Evolutionary conservation across 2,888 invertebrate genomes (phyloP), one percentile per base, ranked within the genome.

Genomic region (Pinctada fucata): DNA sequence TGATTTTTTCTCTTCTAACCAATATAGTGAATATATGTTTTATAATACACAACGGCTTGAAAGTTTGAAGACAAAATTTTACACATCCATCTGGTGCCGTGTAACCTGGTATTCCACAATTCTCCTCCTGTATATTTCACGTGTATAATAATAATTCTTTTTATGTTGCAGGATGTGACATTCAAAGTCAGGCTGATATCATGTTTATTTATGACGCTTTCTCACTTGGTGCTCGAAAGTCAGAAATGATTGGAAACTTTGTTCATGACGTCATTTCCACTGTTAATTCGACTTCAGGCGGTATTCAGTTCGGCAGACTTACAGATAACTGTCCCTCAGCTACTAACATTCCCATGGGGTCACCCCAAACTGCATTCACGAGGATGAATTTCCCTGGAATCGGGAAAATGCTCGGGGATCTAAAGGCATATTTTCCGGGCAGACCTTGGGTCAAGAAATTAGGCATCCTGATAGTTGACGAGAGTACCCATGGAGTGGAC

Each of bases 401-500:
- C 49, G 78, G 84, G 1, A 72, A 79, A 31, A 66, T 86, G 72
- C 82, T 86, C 1, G 70, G 76, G 2, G 81, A 80, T 67, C 63
- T 86, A 65, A 79, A 76, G 10, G 65, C 76, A 10, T 83, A 82
- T 2, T 86, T 84, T 65, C 78, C 84, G 4, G 82, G 76, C 2
- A 75, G 86, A 68, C 67, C 74, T 10, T 66, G 72, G 4, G 82
- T 85, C 8, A 85, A 86, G 67, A 86, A 87, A 76, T 79, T 88
- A 3, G 88, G 88, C 2, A 84, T 90, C 2, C 68, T 88, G 2
- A 87, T 89, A 78, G 67, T 89, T 6, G 89, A 88, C 70, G 85
- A 88, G 8, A 84, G 81, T 3, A 84, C 83, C 50, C 83, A 83
- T 31, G 83, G 82, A 67, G 74, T 85, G 31, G 82, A 82, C 45